These are phyloP conservation scores for Gastrophysa polygoni DNA, from an alignment of 2,888 invertebrate species.

Conservation along the genomic window DNA sequence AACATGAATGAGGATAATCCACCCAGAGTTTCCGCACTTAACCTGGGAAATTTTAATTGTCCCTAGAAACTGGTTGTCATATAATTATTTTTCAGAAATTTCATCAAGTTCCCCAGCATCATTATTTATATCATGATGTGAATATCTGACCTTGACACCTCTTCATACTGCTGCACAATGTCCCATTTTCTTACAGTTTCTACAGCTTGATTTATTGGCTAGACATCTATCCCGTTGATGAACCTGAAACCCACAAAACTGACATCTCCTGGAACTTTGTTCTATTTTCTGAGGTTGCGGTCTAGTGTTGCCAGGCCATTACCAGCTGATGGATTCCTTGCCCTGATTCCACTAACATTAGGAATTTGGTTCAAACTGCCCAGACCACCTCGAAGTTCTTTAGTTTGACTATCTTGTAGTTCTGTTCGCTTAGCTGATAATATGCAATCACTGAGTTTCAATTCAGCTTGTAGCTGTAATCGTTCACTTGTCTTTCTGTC, in stretches of 20 bases:
- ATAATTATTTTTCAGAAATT: too few relatives aligned
- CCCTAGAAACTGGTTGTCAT: neutral
- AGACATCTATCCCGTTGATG: neutral
- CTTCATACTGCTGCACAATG: neutral
- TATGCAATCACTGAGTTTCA: neutral
- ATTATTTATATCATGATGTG: too few relatives aligned
- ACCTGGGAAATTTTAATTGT: too few relatives aligned
- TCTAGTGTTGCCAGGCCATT: neutral
- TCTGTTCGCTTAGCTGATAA: neutral
- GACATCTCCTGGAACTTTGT: neutral
- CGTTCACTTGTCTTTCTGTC: constrained; percentile 34
- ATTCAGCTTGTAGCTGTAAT: neutral
- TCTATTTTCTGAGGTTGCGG: neutral
- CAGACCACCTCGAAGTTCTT: neutral
- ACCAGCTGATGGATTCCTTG: neutral
- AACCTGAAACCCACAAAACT: neutral
- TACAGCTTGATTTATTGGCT: neutral
- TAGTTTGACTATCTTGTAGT: neutral
- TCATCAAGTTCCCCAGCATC: too few relatives aligned
- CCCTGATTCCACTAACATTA: neutral
- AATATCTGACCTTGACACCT: too few relatives aligned
- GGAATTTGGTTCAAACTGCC: too few relatives aligned
- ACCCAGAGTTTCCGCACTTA: too few relatives aligned
- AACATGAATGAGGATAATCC: too few relatives aligned
- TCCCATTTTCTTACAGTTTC: neutral